Base-by-base conservation (phyloP, 1,140 invertebrate species). In the Andricus grossulariae region DNA sequence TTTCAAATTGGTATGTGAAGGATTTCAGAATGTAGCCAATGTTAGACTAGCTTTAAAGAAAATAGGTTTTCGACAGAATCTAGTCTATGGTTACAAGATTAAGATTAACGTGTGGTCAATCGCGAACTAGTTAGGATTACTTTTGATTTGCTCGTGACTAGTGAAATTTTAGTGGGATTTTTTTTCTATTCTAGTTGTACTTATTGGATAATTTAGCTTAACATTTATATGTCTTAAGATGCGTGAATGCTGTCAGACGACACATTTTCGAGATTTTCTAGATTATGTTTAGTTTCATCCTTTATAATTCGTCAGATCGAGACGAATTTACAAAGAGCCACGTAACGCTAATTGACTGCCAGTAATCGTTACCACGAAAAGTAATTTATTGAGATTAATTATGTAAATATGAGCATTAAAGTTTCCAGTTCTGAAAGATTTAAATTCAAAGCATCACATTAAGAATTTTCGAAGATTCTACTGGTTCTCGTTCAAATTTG, bases 61-160 rank as follows among this genome's bases (percentile, higher is more conserved):
- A 50, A 76, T 77, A 80, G 71, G 73, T 79, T 81, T 79, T 78
- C 54, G 66, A 73, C 50, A 51, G 77, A 83, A 83, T 85, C 85
- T 86, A 86, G 85, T 86, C 84, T 78, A 83, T 66, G 77, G 52
- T 80, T 54, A 76, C 70, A 71, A 66, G 25, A 75, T 77, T 77
- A 75, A 54, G 19, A 77, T 57, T 72, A 52, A 50, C 49, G 21
- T 52, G 51, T 49, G 66, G 19, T 79, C 55, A 60, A 5, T 18
- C 19, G 16, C 70, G 32, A 50, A 45, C 16, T 75, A 49, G 10
- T 50, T 32, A 72, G 49, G 39, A 72, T 21, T 71, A 51, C 4
- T 50, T 77, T 76, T 76, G 49, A 49, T 11, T 15, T 16, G 49
- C 73, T 57, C 71, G 21, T 66, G 60, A 66, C 39, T 66, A 39